phyloP scores from a whole-genome alignment of 2,888 invertebrate species.

The Acleris literana region DNA sequence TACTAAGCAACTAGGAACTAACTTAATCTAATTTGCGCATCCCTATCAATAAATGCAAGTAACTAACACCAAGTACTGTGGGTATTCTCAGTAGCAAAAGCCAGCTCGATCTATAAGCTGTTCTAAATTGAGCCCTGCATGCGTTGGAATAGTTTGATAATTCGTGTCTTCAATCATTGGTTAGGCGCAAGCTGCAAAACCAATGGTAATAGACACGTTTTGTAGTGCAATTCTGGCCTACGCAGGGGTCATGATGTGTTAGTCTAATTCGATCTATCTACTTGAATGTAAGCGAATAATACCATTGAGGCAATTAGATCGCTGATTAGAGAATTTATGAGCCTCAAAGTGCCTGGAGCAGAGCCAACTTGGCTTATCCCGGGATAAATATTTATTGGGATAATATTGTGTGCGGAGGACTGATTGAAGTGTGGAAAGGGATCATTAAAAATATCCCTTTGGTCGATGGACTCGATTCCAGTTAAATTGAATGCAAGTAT shows the following conservation, averaged over 20 bases:
- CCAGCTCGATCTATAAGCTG: too few relatives aligned
- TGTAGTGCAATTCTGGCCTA: too few relatives aligned
- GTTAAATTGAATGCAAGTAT: slow-evolving; percentile 2
- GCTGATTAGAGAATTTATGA: slow-evolving; percentile 30
- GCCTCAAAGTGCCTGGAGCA: slow-evolving; percentile 12
- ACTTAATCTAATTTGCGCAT: slow-evolving; percentile 39
- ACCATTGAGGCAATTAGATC: slow-evolving; percentile 26
- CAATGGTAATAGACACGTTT: too few relatives aligned
- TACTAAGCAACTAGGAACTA: slow-evolving; percentile 40
- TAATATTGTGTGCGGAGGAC: slow-evolving; percentile 24
- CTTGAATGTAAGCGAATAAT: too few relatives aligned
- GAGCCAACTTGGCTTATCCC: slow-evolving; percentile 11
- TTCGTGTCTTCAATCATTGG: too few relatives aligned
- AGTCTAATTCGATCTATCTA: too few relatives aligned
- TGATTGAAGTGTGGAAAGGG: slow-evolving; percentile 19
- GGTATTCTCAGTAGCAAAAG: too few relatives aligned
- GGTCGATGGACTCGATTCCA: neutral
- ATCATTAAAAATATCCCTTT: slow-evolving; percentile 2
- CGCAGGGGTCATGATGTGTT: too few relatives aligned
- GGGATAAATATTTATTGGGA: slow-evolving; percentile 24
- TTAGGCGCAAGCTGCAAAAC: too few relatives aligned
- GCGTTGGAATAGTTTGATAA: too few relatives aligned
- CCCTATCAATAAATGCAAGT: slow-evolving; percentile 42
- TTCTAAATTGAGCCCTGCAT: too few relatives aligned
- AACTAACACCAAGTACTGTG: slow-evolving; percentile 12